Conservation (phyloP, 2,888 invertebrate genomes). For the Diaphora mendica region DNA sequence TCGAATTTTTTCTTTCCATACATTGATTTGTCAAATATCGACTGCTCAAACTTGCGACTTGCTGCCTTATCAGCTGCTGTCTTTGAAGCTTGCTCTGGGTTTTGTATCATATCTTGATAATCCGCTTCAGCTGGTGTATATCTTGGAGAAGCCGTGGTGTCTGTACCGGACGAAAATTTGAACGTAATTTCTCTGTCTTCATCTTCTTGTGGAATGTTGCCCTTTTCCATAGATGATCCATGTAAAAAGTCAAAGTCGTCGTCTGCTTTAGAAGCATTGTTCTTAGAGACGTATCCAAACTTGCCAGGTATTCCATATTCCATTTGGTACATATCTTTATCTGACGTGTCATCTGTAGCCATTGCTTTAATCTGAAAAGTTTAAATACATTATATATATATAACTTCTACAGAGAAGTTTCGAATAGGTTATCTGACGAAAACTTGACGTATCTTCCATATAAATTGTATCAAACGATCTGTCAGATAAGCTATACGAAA, state of each 20-base stretch:
- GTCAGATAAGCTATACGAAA: no score
- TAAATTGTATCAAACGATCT: no score
- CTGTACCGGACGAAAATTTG: background rate
- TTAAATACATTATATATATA: background rate
- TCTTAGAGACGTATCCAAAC: background rate
- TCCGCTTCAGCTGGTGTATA: background rate
- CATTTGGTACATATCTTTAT: background rate
- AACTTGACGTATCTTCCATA: no score
- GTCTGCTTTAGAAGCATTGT: background rate
- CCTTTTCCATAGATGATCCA: background rate
- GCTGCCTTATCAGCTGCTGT: background rate
- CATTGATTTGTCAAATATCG: conserved; percentile 13
- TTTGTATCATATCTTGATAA: background rate
- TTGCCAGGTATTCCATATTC: background rate
- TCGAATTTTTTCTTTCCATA: conserved; percentile 4
- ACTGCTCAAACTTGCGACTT: background rate
- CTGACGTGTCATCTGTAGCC: background rate
- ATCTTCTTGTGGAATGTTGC: no score
- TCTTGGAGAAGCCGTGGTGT: background rate
- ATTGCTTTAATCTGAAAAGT: conserved; percentile 11
- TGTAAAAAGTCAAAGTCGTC: background rate
- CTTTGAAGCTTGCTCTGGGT: background rate
- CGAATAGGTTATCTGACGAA: no score
- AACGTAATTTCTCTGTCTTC: background rate
- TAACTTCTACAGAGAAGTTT: no score